Evolutionary conservation across 2,888 invertebrate genomes (phyloP).

Genomic region (Trachelus tabidus): DNA sequence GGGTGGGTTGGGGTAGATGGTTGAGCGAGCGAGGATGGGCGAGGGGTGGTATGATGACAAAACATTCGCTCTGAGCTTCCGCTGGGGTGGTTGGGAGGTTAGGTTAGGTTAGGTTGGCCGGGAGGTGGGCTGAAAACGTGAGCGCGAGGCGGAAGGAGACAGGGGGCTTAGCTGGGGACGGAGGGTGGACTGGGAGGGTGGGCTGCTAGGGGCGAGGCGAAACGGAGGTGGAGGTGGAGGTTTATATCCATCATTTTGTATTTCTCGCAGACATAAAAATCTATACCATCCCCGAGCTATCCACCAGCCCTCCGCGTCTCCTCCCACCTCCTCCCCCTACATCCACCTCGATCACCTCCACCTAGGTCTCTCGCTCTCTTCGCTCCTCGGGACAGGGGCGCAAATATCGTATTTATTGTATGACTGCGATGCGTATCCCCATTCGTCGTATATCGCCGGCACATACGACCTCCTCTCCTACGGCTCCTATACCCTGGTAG

Average conservation of each 20-base stretch:
- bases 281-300: constrained; percentile 57
- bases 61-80: constrained; percentile 63
- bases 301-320: constrained; percentile 28
- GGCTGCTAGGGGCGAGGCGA: constrained; percentile 41
- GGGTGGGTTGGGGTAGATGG: neutral
- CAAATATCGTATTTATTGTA: constrained; percentile 62
- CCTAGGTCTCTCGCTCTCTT: constrained; percentile 31
- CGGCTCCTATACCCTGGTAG: neutral
- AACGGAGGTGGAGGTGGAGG: constrained; percentile 38
- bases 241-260: constrained; percentile 65
- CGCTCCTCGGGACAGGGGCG: constrained; percentile 40
- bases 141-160: constrained; percentile 51
- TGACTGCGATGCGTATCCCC: constrained; percentile 38
- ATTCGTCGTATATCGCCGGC: constrained; percentile 29
- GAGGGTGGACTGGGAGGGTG: constrained; percentile 21
- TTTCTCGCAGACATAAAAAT: constrained; percentile 64
- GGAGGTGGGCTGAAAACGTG: constrained; percentile 44
- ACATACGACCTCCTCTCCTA: constrained; percentile 31
- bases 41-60: constrained; percentile 61
- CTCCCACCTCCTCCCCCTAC: constrained; percentile 8
- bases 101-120: constrained; percentile 25
- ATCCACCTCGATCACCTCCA: constrained; percentile 29
- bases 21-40: neutral
- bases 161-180: constrained; percentile 14
- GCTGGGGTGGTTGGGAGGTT: constrained; percentile 31